Evolutionary conservation across 2,797 vertebrate genomes (phyloP).

Genomic region (Lithobates pipiens): DNA sequence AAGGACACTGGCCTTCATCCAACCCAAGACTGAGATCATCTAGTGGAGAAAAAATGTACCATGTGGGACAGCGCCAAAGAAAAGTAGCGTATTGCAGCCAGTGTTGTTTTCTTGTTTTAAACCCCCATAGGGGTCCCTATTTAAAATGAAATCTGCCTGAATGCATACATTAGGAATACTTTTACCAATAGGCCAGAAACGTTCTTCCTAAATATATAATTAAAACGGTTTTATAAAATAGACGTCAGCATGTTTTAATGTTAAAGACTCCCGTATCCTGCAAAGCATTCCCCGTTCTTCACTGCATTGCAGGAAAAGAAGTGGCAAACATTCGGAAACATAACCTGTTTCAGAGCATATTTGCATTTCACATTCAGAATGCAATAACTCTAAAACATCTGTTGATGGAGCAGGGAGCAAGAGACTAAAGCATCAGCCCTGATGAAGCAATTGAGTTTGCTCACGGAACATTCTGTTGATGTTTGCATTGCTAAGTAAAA

Average conservation of each 20-base stretch:
- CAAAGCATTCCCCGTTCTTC: neutral
- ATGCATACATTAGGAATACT: neutral
- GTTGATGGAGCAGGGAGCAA: conserved; percentile 58
- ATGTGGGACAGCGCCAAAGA: too few species aligned
- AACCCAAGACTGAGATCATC: too few species aligned
- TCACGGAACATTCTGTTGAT: conserved; percentile 56
- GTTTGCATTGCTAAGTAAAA: conserved; percentile 59
- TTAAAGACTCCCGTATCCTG: neutral
- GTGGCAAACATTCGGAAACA: conserved; percentile 44
- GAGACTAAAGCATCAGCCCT: conserved; percentile 41
- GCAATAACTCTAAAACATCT: conserved; percentile 61
- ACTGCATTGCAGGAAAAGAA: conserved; percentile 57
- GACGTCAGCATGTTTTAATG: neutral
- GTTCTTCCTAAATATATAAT: neutral
- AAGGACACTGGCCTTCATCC: too few species aligned
- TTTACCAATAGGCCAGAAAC: neutral
- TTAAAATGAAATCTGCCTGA: neutral
- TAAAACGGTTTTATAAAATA: conserved; percentile 18
- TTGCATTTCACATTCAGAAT: conserved; percentile 56
- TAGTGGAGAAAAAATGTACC: too few species aligned
- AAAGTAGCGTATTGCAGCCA: too few species aligned
- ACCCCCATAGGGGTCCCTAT: too few species aligned
- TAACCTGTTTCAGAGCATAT: conserved; percentile 39
- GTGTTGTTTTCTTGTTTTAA: too few species aligned
- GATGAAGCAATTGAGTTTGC: conserved; percentile 57